Evolutionary conservation across 2,888 invertebrate genomes (phyloP), one percentile per base, ranked within the genome.

Genomic region (Caenorhabditis sp.): DNA sequence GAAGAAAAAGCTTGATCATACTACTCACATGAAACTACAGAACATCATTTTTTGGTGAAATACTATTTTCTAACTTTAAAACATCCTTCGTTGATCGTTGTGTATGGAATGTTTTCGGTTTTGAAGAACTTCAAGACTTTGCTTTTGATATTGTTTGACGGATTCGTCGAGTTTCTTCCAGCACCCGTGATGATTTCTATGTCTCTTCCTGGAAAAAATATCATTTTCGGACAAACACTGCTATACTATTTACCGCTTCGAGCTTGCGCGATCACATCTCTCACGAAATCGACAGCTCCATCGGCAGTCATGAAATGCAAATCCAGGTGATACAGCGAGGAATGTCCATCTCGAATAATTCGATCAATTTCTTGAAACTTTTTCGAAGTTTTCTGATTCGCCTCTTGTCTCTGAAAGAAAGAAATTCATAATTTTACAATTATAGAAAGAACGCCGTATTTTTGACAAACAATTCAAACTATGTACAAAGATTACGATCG

Each of bases 101-200:
- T 52, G 52, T 17, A 52, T 21, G 3, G 3, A 4, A 52, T 21
- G 10, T 52, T 52, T 2, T 52, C 21, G 4, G 20, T 2, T 26
- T 10, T 56, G 7, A 56, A 17, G 17, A 26, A 27, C 3, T 25
- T 27, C 26, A 21, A 4, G 1, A 56, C 56, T n/a, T 12, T 23
- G 21, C 7, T 21, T 23, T 5, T 7, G 17, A 56, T 56, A 5
- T 26, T 27, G 12, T 20, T 4, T 7, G 17, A 4, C 7, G 17
- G 17, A 20, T 23, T 17, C 10, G 3, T 3, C 7, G 57, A 58
- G 20, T 25, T 26, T 4, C 20, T 8, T 20, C 57, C 57, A 20
- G 57, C 57, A 17, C 57, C 57, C 4, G 57, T 58, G n/a, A 58
- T 20, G 5, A 58, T 25, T n/a, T n/a, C 20, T 1, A 58, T 26